Evolutionary conservation across 2,888 invertebrate genomes (phyloP).

Genomic region (Troilus luridus): DNA sequence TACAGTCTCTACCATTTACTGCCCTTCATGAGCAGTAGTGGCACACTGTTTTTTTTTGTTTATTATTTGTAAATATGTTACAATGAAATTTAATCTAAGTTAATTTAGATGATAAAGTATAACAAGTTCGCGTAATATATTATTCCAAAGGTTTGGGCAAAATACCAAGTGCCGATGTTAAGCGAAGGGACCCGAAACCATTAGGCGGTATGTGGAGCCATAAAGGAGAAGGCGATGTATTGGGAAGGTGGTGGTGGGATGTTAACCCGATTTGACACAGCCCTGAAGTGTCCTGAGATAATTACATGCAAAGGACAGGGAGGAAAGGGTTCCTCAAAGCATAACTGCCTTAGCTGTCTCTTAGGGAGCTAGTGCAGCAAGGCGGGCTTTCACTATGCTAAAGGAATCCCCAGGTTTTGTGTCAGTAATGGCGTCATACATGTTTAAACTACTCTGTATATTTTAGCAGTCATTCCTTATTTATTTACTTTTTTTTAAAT

Average conservation of each 20-base stretch:
- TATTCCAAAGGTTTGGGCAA: not conserved
- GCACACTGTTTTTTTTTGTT: not conserved
- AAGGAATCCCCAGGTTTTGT: not conserved
- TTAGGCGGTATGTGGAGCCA: not conserved
- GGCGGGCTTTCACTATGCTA: not conserved
- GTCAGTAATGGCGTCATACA: not conserved
- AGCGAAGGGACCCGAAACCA: not conserved
- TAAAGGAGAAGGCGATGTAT: not conserved
- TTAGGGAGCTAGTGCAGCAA: not conserved
- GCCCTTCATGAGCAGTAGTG: not conserved
- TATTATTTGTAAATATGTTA: not conserved
- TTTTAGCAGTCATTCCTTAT: not conserved
- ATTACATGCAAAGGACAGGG: slow-evolving; percentile 38
- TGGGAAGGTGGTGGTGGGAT: not conserved
- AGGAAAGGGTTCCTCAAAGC: slow-evolving; percentile 33
- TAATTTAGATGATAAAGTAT: not conserved
- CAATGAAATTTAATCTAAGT: not conserved
- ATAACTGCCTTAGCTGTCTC: not conserved
- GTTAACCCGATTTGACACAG: slow-evolving; percentile 29
- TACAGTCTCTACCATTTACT: not conserved
- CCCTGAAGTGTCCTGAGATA: slow-evolving; percentile 20
- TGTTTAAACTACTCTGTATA: not conserved
- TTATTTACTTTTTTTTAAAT: not conserved
- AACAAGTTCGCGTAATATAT: not conserved
- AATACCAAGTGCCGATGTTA: not conserved